A percentile compares a stretch with the other conserved stretches of the same genome.
phyloP scores from a whole-genome alignment of 1,140 invertebrate species.

The Rhagoletis pomonella region DNA sequence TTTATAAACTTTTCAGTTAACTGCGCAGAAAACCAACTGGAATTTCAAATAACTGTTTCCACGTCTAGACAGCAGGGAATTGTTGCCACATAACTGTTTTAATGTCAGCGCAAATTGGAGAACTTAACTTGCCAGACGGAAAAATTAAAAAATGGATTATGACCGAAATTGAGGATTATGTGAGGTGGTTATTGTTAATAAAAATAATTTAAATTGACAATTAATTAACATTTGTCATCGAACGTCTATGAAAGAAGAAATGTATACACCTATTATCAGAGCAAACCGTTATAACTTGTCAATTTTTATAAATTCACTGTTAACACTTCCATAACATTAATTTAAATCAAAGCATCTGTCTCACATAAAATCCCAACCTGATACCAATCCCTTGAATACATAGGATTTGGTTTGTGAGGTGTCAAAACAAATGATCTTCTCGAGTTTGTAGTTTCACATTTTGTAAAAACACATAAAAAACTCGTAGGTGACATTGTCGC shows the following conservation, averaged over 20 bases:
- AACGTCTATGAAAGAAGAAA: too few relatives aligned
- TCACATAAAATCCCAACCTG: not conserved
- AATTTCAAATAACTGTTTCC: slow-evolving; percentile 49
- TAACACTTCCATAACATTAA: not conserved
- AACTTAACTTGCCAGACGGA: slow-evolving; percentile 26
- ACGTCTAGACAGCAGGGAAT: slow-evolving; percentile 25
- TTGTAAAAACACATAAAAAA: not conserved
- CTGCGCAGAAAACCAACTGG: slow-evolving; percentile 33
- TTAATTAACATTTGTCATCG: too few relatives aligned
- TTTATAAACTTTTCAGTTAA: slow-evolving; percentile 18
- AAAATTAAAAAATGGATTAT: not conserved
- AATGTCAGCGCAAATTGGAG: not conserved
- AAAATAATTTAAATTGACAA: too few relatives aligned
- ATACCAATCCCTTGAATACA: not conserved
- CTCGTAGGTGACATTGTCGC: not conserved
- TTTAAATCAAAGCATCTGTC: not conserved
- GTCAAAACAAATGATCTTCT: too few relatives aligned
- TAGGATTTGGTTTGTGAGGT: not conserved
- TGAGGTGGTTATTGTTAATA: not conserved
- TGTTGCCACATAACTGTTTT: slow-evolving; percentile 44
- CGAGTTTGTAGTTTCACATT: not conserved
- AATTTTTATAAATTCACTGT: not conserved
- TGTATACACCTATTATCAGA: too few relatives aligned
- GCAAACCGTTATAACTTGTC: too few relatives aligned
- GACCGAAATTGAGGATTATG: not conserved